Conservation (phyloP, 2,797 vertebrate genomes). For the Selene dorsalis region DNA sequence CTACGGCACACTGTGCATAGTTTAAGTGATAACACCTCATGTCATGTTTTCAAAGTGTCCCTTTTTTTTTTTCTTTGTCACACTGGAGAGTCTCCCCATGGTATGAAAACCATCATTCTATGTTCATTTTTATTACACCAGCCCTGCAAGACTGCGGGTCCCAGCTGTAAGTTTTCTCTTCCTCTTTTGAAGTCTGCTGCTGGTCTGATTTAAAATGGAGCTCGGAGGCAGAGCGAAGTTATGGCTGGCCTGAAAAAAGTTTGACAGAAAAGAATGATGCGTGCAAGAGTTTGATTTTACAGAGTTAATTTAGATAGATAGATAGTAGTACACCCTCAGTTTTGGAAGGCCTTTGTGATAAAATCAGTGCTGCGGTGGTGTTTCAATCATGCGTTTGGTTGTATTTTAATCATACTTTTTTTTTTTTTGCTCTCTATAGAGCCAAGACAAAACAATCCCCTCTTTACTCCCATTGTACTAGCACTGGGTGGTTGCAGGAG, state of each 20-base stretch:
- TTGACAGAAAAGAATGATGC: background rate
- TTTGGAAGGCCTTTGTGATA: background rate
- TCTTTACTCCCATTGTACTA: conserved; percentile 9
- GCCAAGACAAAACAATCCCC: conserved; percentile 3
- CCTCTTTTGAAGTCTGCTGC: conserved; percentile 44
- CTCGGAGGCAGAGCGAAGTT: conserved; percentile 28
- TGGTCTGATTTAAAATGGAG: conserved; percentile 44
- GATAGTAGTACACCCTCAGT: background rate
- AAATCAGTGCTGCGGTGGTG: background rate
- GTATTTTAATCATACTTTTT: conserved; percentile 2
- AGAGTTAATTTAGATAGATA: conserved; percentile 19
- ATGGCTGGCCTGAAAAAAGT: conserved; percentile 25
- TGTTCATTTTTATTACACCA: conserved; percentile 47
- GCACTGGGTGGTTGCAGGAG: background rate
- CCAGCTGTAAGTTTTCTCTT: conserved; percentile 54
- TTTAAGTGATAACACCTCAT: conserved; percentile 31
- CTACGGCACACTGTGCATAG: background rate
- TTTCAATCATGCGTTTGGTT: conserved; percentile 13
- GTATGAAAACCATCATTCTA: conserved; percentile 36
- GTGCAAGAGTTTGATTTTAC: conserved; percentile 15
- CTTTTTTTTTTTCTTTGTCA: conserved; percentile 17
- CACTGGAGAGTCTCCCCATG: conserved; percentile 29
- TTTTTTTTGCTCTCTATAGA: background rate
- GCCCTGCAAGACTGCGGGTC: conserved; percentile 24
- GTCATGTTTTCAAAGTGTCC: conserved; percentile 36